Evolutionary conservation across 2,797 vertebrate species (phyloP), one percentile per base, ranked within the genome.

Genomic region (Danio tinwini): DNA sequence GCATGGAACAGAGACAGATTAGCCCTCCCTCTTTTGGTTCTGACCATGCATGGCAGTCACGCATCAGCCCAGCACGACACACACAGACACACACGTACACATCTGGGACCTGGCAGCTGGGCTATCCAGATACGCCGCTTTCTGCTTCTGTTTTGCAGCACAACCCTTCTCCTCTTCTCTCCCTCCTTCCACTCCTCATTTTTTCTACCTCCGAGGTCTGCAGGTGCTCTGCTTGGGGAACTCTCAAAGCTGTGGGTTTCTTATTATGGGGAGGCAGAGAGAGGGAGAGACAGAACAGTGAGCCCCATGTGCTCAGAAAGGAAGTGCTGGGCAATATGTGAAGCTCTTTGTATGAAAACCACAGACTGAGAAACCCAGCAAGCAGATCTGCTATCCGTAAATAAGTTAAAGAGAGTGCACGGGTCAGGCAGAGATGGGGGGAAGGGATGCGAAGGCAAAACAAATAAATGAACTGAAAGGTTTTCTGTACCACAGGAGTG

Each of bases 21-120:
- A 76, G 13, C 61, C 50, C 58, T 21, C 50, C 81, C 29, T 49
- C 59, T 58, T 67, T 56, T 21, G 62, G 16, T 5, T 63, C 78
- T 73, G 62, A 82, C 59, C 81, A 73, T 85, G 83, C 76, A 62
- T 47, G 58, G 39, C 21, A 70, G 76, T 78, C 76, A 70, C 76
- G 37, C 56, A 78, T 78, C 56, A 78, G 37, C 76, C 29, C 67
- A 62, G 37, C 56, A 71, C 0, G 58, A 72, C 4, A 16, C 58
- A 55, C 21, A 17, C 14, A 83, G 81, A 86, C 86, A 88, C 73
- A 75, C 69, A 67, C 63, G 70, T 85, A 86, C 84, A 91, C 77
- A 83, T 83, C 65, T 70, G 73, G 50, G 70, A 84, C 53, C 78
- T 81, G 82, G 83, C 90, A 91, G 90, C 91, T 91, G 91, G 85